Conservation (phyloP, 2,797 vertebrate species). For the Enteromius thamalakanensis region DNA sequence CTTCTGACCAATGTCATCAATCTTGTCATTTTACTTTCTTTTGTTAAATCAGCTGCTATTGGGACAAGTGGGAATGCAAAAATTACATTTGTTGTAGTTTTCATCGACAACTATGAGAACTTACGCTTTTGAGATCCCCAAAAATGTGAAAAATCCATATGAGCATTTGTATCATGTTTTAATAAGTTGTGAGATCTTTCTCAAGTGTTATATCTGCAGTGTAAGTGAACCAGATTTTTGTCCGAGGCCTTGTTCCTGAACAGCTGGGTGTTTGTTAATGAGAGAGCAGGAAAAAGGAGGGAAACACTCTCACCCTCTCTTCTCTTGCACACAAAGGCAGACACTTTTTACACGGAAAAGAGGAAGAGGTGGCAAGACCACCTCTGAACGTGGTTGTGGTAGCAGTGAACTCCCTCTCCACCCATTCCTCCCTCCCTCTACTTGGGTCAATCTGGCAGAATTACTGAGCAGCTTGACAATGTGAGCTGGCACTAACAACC, state of each 20-base stretch:
- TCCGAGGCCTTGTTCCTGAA: slow-evolving; percentile 14
- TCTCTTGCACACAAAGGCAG: slow-evolving; percentile 40
- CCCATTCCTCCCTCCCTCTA: slow-evolving; percentile 27
- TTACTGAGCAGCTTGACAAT: slow-evolving; percentile 62
- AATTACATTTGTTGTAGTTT: background rate
- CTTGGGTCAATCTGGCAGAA: slow-evolving; percentile 62
- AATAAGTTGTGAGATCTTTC: background rate
- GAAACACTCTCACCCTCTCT: slow-evolving; percentile 22
- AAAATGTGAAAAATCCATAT: background rate
- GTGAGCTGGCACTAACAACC: slow-evolving; percentile 53
- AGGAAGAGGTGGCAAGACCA: slow-evolving; percentile 59
- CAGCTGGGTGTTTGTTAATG: slow-evolving; percentile 26
- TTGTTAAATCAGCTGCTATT: background rate
- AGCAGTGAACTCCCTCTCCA: slow-evolving; percentile 43
- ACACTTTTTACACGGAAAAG: slow-evolving; percentile 51
- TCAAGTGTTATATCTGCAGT: background rate
- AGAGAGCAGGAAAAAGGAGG: slow-evolving; percentile 28
- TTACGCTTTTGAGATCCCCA: background rate
- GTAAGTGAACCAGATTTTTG: background rate
- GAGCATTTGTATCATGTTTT: background rate
- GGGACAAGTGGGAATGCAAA: background rate
- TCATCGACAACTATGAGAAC: background rate
- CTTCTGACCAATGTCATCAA: background rate
- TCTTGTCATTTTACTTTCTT: background rate
- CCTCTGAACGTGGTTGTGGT: slow-evolving; percentile 58